phyloP scores from a whole-genome alignment of 2,888 invertebrate species.

The Tipula unca region DNA sequence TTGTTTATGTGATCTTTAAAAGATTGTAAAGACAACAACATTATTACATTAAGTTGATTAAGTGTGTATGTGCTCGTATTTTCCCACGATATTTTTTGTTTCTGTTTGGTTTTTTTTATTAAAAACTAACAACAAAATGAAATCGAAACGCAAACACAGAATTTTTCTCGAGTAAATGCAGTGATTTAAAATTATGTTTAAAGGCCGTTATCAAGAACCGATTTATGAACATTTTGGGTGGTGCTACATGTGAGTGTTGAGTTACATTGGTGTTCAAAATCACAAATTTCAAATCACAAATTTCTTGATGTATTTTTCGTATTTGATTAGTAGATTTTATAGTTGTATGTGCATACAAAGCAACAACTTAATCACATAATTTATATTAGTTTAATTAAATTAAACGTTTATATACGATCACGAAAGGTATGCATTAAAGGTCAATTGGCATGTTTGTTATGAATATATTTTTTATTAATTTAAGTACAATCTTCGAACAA shows the following conservation, averaged over 20 bases:
- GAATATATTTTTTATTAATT: background rate
- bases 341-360: no score
- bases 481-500: background rate
- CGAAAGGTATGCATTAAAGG: background rate
- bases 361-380: background rate
- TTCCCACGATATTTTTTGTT: background rate
- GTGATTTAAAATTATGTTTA: no score
- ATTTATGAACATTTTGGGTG: no score
- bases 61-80: background rate
- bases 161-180: no score
- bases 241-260: no score
- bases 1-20: background rate
- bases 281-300: no score
- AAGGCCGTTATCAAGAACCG: no score
- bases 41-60: background rate
- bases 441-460: background rate
- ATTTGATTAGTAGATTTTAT: no score
- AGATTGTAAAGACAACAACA: background rate
- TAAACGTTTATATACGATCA: background rate
- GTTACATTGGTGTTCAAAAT: no score
- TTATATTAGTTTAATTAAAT: background rate
- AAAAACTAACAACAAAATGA: background rate
- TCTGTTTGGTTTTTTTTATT: background rate
- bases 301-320: no score
- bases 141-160: background rate